Conservation (phyloP, 2,888 invertebrate genomes). For the Eucera pruinosa region DNA sequence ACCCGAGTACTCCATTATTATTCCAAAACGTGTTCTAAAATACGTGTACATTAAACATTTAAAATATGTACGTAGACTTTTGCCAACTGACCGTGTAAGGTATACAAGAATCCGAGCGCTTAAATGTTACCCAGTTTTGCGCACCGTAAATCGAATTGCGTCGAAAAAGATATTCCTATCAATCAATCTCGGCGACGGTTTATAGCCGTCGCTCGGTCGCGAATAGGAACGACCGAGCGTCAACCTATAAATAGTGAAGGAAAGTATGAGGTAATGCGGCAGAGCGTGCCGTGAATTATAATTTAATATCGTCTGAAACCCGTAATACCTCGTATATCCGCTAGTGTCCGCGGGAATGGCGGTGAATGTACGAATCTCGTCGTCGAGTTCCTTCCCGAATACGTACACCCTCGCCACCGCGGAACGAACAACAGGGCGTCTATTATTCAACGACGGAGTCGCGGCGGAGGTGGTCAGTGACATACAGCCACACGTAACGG, state of each 20-base stretch:
- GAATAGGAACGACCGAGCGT: constrained; percentile 61
- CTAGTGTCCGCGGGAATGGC: constrained; percentile 21
- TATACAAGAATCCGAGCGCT: too few relatives aligned
- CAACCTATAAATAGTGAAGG: constrained; percentile 76
- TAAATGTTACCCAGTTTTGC: too few relatives aligned
- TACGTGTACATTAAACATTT: too few relatives aligned
- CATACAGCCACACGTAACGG: constrained; percentile 78
- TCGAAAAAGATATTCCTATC: too few relatives aligned
- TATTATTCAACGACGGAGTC: constrained; percentile 71
- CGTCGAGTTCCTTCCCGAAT: constrained; percentile 22
- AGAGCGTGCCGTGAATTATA: constrained; percentile 75
- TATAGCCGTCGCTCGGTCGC: constrained; percentile 60
- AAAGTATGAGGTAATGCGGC: constrained; percentile 75
- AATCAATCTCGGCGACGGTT: too few relatives aligned
- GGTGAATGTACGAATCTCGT: constrained; percentile 33
- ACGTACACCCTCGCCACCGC: constrained; percentile 8
- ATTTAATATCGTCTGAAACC: constrained; percentile 68
- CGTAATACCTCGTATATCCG: constrained; percentile 49
- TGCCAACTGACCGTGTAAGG: too few relatives aligned
- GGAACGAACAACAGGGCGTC: constrained; percentile 40
- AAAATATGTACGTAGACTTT: too few relatives aligned
- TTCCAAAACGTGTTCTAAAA: too few relatives aligned
- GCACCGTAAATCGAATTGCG: too few relatives aligned
- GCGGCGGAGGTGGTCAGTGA: constrained; percentile 80
- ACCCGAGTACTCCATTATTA: too few relatives aligned